Conservation (phyloP, 2,113 vertebrate genomes). For the Silurus meridionalis region DNA sequence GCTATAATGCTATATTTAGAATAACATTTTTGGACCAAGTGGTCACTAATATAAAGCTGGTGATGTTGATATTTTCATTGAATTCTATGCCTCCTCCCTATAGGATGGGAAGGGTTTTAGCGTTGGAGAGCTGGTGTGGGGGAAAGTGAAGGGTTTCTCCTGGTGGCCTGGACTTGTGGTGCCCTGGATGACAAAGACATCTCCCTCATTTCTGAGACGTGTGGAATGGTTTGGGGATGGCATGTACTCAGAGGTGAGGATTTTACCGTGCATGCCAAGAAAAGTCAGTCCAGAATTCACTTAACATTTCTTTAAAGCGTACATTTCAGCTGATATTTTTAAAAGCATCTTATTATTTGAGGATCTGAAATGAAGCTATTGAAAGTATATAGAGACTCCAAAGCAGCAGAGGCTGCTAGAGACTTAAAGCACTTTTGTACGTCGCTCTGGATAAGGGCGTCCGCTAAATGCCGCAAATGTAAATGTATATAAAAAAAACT, state of each 20-base stretch:
- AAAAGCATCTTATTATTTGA: neutral
- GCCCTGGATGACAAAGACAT: constrained; percentile 78
- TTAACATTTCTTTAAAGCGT: neutral
- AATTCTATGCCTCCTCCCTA: neutral
- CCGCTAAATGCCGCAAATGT: too few relatives aligned
- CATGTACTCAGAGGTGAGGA: constrained; percentile 88
- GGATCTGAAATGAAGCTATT: neutral
- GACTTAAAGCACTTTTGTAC: too few relatives aligned
- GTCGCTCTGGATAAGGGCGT: too few relatives aligned
- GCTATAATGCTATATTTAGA: neutral
- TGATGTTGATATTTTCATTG: neutral
- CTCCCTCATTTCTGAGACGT: constrained; percentile 75
- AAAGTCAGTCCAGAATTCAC: neutral
- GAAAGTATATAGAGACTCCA: neutral
- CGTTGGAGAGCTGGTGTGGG: constrained; percentile 87
- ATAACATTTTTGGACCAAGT: neutral
- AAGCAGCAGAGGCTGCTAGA: too few relatives aligned
- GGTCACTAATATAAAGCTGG: neutral
- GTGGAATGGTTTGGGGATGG: constrained; percentile 96
- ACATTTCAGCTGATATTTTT: neutral
- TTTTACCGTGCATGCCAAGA: neutral
- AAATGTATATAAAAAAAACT: too few relatives aligned
- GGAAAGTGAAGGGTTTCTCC: constrained; percentile 88
- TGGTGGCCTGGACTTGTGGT: constrained; percentile 92
- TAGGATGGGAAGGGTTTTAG: constrained; percentile 88